Conservation (phyloP, 2,113 vertebrate species). For the Mesoclemmys tuberculata region DNA sequence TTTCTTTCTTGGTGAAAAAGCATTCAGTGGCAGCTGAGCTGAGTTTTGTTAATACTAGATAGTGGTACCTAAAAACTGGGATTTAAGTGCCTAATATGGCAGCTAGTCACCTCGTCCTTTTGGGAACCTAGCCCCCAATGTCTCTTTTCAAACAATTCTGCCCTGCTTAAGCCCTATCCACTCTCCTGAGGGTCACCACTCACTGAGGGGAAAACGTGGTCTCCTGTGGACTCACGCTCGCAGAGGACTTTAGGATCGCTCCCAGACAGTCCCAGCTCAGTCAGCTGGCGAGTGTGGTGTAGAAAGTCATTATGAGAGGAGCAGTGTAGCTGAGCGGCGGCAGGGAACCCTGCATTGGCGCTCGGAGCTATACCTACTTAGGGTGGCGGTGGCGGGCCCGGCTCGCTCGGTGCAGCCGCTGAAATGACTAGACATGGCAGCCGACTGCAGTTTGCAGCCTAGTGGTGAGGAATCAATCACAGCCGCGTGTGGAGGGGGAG, state of each 20-base stretch:
- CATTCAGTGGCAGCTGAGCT: neutral
- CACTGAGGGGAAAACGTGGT: neutral
- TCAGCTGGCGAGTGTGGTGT: too few species aligned
- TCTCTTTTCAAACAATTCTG: neutral
- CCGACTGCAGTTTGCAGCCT: too few species aligned
- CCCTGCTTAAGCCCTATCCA: too few species aligned
- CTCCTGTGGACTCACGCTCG: neutral
- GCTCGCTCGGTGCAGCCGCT: too few species aligned
- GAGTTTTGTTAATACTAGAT: neutral
- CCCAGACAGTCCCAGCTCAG: too few species aligned
- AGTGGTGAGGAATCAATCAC: neutral
- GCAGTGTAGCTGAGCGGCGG: too few species aligned
- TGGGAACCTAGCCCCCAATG: neutral
- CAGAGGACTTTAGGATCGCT: neutral
- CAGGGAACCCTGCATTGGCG: too few species aligned
- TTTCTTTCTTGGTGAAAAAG: neutral
- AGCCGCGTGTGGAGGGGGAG: neutral
- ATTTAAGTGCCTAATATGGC: neutral
- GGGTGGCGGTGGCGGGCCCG: too few species aligned
- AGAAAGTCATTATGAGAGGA: neutral
- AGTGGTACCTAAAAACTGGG: neutral
- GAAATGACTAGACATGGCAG: too few species aligned
- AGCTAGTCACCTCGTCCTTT: neutral
- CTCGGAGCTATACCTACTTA: too few species aligned
- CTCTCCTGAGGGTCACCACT: too few species aligned